Base-by-base conservation (phyloP, 2,888 invertebrate genomes). In the Asteroscopus sphinx region DNA sequence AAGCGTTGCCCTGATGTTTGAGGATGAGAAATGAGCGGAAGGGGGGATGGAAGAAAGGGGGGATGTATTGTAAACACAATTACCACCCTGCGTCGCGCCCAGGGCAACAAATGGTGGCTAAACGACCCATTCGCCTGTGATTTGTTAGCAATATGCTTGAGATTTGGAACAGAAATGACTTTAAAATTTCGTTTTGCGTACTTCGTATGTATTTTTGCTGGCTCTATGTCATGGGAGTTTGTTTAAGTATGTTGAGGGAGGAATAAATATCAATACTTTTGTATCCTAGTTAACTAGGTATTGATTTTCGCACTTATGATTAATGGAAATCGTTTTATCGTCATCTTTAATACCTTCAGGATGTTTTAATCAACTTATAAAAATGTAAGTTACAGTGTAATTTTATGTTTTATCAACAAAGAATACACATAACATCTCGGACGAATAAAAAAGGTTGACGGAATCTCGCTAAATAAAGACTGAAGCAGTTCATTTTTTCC, bases 71-170 rank as follows among this genome's bases (percentile, higher is more conserved):
- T 89, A 89, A 90, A 90, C 88, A 89, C 89, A 90, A 90, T 93
- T 92, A 93, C 92, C 89, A 78, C 87, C 87, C 82, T 73, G 73
- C 69, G 80, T 72, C 68, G 60, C 68, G 62, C 82, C 80, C 86
- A 81, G 85, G 89, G 83, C 90, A 87, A 88, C 91, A 90, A 93
- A 93, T 90, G 91, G 89, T 84, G 86, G 91, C 92, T 93, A 92
- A 93, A 93, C 93, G 93, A 92, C 91, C 93, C 89, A 92, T 93
- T 93, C 89, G 87, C 86, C 80, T 83, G 92, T 93, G 93, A 93
- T 93, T 93, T 93, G 93, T 93, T 92, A 91, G 91, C 93, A 93
- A 92, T 93, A 93, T 91, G 92, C 91, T 89, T 89, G 85, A 91
- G 91, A 91, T 93, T 90, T 91, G 89, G 88, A 88, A 87, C 86